Evolutionary conservation across 2,888 invertebrate genomes (phyloP), one percentile per base, ranked within the genome.

Genomic region (Meiosimyza decipiens): DNA sequence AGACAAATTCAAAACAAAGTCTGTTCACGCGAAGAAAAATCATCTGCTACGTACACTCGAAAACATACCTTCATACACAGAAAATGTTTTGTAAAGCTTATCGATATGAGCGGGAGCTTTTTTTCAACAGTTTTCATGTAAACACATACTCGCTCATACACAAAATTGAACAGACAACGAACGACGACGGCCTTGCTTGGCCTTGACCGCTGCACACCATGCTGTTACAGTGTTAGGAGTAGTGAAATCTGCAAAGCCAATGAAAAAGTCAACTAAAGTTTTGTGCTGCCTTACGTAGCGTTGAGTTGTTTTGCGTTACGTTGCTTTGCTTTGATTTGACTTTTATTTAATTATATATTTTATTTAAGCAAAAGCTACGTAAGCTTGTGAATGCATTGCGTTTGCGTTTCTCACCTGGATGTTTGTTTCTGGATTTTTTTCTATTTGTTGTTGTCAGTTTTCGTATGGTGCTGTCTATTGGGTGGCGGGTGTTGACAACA

Each of bases 131-230:
- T 40, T 54, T 33, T 60, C 33, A 68, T 18, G 60, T 71, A 57
- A 12, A 59, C 50, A 54, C 28, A 60, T 51, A 59, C 12, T 40
- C 49, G 67, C 6, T 12, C 15, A 71, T 28, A 52, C 28, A 47
- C n/a, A 66, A 13, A 67, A 54, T 65, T 71, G 49, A 13, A 47
- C 50, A 49, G 16, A n/a, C 51, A 55, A 40, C 40, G 15, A 22
- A 33, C 57, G 73, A 62, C 73, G 76, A 72, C 78, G 83, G 83
- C 83, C 83, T 83, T 83, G 82, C 73, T 76, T 80, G 83, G 82
- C 83, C 83, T 83, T 83, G 83, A 83, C 83, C 83, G 79, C 77
- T 49, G 69, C 62, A 59, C 59, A 47, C 54, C 16, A 52, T 62
- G 22, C 52, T 49, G 64, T 55, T 22, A 22, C 22, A 22, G 22